These are phyloP conservation scores for Acanthopagrus latus DNA, from an alignment of 2,797 vertebrate species.

Conservation along the genomic window DNA sequence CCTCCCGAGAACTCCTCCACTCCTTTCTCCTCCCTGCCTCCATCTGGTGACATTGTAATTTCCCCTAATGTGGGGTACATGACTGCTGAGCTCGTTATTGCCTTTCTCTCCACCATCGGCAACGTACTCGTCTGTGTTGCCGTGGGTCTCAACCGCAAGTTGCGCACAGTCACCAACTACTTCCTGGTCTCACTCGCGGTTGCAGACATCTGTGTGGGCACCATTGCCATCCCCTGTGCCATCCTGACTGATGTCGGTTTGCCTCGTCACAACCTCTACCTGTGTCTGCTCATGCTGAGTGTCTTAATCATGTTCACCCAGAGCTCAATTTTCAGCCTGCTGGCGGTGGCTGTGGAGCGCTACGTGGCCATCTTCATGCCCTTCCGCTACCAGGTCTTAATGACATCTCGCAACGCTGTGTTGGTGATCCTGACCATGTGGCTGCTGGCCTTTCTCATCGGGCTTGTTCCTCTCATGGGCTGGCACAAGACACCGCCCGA, in stretches of 20 bases:
- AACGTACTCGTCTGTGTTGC: slow-evolving; percentile 84
- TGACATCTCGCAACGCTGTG: slow-evolving; percentile 81
- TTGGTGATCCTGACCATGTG: slow-evolving; percentile 82
- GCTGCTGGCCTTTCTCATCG: slow-evolving; percentile 80
- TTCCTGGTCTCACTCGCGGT: slow-evolving; percentile 87
- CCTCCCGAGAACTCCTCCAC: slow-evolving; percentile 10
- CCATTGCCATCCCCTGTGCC: slow-evolving; percentile 87
- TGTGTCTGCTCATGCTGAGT: slow-evolving; percentile 87
- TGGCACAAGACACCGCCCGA: slow-evolving; percentile 81
- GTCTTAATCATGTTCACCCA: slow-evolving; percentile 87
- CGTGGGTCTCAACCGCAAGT: slow-evolving; percentile 79
- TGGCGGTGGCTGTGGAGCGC: slow-evolving; percentile 86
- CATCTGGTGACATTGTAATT: slow-evolving; percentile 24
- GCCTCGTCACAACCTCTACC: slow-evolving; percentile 80
- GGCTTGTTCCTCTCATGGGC: slow-evolving; percentile 85
- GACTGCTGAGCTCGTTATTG: slow-evolving; percentile 83
- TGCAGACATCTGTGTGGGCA: slow-evolving; percentile 85
- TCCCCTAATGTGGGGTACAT: slow-evolving; percentile 81
- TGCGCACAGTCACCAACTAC: slow-evolving; percentile 87
- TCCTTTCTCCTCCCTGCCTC: not conserved
- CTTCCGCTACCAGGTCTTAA: slow-evolving; percentile 82
- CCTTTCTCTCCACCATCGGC: slow-evolving; percentile 81
- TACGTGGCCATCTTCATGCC: slow-evolving; percentile 88
- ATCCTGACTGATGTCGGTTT: slow-evolving; percentile 85
- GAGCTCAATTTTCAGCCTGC: slow-evolving; percentile 88